These are phyloP conservation scores for Apis dorsata DNA, from an alignment of 1,140 invertebrate genomes.

Conservation along the genomic window DNA sequence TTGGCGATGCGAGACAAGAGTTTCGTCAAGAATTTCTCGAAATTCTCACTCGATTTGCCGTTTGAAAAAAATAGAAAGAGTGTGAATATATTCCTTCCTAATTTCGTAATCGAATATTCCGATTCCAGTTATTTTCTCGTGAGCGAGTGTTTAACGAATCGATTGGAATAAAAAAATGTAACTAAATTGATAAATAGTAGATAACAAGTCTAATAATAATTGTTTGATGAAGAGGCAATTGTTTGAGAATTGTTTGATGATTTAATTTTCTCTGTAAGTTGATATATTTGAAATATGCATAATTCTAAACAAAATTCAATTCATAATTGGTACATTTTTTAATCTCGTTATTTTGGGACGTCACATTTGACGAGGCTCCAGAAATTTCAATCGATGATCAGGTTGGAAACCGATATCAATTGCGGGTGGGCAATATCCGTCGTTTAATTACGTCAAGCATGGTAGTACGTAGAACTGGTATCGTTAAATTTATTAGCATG, in stretches of 20 bases:
- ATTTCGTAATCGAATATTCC: slow-evolving; percentile 49
- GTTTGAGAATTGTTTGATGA: not conserved
- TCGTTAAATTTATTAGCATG: slow-evolving; percentile 28
- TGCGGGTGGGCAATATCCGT: slow-evolving; percentile 7
- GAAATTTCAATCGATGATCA: not conserved
- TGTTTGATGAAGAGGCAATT: not conserved
- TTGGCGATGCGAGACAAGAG: not conserved
- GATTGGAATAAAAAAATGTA: not conserved
- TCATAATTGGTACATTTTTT: not conserved
- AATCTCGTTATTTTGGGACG: not conserved
- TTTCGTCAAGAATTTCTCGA: slow-evolving; percentile 14
- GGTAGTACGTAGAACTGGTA: not conserved
- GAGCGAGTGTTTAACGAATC: slow-evolving; percentile 16
- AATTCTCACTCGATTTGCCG: not conserved
- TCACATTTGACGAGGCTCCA: not conserved
- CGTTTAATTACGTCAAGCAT: slow-evolving; percentile 30
- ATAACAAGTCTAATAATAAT: too few relatives aligned
- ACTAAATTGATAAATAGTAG: too few relatives aligned
- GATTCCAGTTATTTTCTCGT: slow-evolving; percentile 42
- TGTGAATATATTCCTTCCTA: slow-evolving; percentile 51
- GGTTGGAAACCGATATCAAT: slow-evolving; percentile 5
- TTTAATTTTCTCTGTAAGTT: not conserved
- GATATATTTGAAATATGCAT: not conserved
- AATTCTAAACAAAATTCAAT: not conserved
- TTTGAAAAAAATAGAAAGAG: not conserved